Evolutionary conservation across 1,140 invertebrate genomes (phyloP), one percentile per base, ranked within the genome.

Genomic region (Caerostris extrusa): DNA sequence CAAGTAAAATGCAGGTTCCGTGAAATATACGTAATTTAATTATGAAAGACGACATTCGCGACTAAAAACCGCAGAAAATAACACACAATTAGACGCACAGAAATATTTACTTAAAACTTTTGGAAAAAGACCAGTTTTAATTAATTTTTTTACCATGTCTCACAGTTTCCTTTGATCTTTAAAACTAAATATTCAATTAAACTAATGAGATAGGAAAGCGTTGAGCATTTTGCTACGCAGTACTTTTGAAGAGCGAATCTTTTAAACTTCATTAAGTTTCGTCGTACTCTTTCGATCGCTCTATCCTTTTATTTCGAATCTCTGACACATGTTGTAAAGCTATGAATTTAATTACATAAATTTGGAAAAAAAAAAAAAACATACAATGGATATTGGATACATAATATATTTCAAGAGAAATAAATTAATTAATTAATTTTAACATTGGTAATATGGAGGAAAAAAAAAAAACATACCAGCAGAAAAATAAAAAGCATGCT

Each of bases 131-230:
- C 71, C 53, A 7, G 10, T 77, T 77, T 77, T 77, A 77, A 77
- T 77, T 77, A 77, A 77, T 53, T 77, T 77, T n/a, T 77, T 77
- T 77, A 67, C 71, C 71, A 12, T 77, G 8, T 77, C 71, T 77
- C 71, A 53, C 53, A 50, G 50, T 77, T 77, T 1, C 4, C 71
- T 77, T 77, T 77, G 71, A 77, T 77, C 71, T 77, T 77, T 77
- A 77, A 77, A 77, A 77, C 34, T 77, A 50, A 77, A 53, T 53
- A 77, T 77, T 77, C 71, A 77, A 77, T 77, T 77, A 77, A 77
- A 77, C 71, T 77, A 77, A 77, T 77, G 71, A 77, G 71, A 34
- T 53, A 14, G 34, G 34, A 77, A 53, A 34, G 19, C 71, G 34
- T 10, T 34, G 14, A 77, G 71, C 5, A 14, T 61, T 61, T 61